Percentiles rank a stretch among this genome's conserved stretches.
Evolutionary conservation across 2,797 vertebrate species (phyloP).

Genomic region (Sebastes ruberrimus): DNA sequence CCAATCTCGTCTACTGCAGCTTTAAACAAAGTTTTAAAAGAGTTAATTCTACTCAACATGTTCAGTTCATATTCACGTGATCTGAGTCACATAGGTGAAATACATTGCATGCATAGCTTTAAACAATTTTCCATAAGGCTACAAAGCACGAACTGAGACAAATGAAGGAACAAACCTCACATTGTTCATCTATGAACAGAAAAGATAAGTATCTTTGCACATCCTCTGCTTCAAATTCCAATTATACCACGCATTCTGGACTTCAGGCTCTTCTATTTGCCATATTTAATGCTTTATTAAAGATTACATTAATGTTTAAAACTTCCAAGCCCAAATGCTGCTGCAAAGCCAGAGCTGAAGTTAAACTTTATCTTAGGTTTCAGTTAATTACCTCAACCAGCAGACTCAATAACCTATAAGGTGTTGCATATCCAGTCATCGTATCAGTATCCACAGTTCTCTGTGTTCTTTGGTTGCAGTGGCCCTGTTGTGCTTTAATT

Average conservation of each 20-base stretch:
- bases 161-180: slow-evolving; percentile 15
- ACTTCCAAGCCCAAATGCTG: neutral
- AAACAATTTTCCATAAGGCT: slow-evolving; percentile 4
- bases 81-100: neutral
- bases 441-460: neutral
- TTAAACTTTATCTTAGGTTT: slow-evolving; percentile 3
- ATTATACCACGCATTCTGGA: slow-evolving; percentile 11
- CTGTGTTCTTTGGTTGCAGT: neutral
- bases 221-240: slow-evolving; percentile 34
- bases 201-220: slow-evolving; percentile 30
- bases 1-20: too few relatives aligned
- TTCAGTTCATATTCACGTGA: neutral
- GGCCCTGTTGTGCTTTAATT: neutral
- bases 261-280: slow-evolving; percentile 10
- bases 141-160: slow-evolving; percentile 33
- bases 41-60: neutral
- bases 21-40: neutral
- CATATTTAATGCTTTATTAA: slow-evolving; percentile 21
- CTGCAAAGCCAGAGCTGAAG: neutral
- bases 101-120: neutral
- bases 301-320: slow-evolving; percentile 3
- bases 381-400: neutral
- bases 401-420: neutral
- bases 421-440: neutral
- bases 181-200: slow-evolving; percentile 29